phyloP scores from a whole-genome alignment of 2,797 vertebrate species.

The Sebastes vulpes region DNA sequence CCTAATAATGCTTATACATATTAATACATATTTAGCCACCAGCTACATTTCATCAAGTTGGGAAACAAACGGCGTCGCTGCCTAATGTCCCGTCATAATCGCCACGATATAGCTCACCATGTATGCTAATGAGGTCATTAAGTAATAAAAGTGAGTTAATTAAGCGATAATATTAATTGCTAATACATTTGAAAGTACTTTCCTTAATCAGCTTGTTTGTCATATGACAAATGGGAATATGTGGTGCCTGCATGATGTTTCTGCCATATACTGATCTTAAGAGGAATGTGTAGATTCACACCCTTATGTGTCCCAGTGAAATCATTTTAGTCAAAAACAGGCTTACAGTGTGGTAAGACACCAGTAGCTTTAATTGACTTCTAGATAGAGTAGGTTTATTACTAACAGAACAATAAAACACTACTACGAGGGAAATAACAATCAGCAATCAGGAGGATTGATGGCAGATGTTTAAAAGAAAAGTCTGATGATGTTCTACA shows the following conservation, averaged over 20 bases:
- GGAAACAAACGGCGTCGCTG: background rate
- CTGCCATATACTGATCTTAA: background rate
- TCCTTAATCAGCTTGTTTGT: background rate
- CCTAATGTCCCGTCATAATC: slow-evolving; percentile 1
- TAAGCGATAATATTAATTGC: background rate
- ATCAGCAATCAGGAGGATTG: background rate
- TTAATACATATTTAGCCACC: background rate
- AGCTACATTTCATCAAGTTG: background rate
- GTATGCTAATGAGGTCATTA: slow-evolving; percentile 10
- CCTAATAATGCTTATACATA: background rate
- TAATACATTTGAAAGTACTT: background rate
- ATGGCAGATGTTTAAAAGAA: background rate
- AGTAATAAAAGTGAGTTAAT: slow-evolving; percentile 16
- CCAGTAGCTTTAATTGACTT: background rate
- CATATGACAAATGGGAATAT: background rate
- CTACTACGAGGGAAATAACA: background rate
- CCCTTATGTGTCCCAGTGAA: background rate
- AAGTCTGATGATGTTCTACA: background rate
- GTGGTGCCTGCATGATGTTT: background rate
- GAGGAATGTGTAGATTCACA: background rate
- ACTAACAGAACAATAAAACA: background rate
- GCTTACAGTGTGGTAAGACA: background rate
- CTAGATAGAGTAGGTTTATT: background rate
- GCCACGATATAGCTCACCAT: background rate
- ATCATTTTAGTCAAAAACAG: background rate